Evolutionary conservation across 2,113 vertebrate species (phyloP), one percentile per base, ranked within the genome.

Genomic region (Aptenodytes patagonicus): DNA sequence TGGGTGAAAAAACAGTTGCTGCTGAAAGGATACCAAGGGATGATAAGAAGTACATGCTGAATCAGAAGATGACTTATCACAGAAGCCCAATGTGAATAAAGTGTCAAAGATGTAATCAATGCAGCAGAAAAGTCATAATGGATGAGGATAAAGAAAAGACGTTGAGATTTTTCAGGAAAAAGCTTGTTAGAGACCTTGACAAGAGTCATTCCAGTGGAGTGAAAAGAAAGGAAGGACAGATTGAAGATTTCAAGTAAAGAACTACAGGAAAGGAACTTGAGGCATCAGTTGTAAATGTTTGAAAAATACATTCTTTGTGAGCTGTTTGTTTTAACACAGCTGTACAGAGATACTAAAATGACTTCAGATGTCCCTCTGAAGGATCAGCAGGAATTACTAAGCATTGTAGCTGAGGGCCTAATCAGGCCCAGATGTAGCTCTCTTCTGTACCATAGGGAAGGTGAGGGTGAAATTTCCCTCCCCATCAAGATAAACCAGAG

Each of bases 291-390:
- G 83, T 96, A 93, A 96, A 95, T 96, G 96, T 97, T 97, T 96
- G 93, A 96, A 95, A 97, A 93, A 87, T 91, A 84, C 96, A 95
- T 97, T 97, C 90, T 95, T 97, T 93, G 88, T 92, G 92, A 96
- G 86, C 85, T 96, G 96, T 95, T 97, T 97, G 96, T 90, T 97
- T 93, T 95, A 96, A 92, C 95, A 87, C 95, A 96, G 96, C 97
- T 96, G 96, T 90, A 96, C 88, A 78, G 94, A 96, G 93, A 93
- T 71, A 73, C 60, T 93, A n/a, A 94, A 91, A 91, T 88, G 93
- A 78, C 92, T 96, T 96, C 85, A 95, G 79, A 96, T 93, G 85
- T 92, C 79, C 66, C 64, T 90, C 90, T 86, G 79, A 95, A 95
- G 25, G 17, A 92, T 86, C 83, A 71, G 83, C 80, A 92, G 42